Evolutionary conservation across 2,797 vertebrate species (phyloP).

Genomic region (Odontamblyopus rebecca): DNA sequence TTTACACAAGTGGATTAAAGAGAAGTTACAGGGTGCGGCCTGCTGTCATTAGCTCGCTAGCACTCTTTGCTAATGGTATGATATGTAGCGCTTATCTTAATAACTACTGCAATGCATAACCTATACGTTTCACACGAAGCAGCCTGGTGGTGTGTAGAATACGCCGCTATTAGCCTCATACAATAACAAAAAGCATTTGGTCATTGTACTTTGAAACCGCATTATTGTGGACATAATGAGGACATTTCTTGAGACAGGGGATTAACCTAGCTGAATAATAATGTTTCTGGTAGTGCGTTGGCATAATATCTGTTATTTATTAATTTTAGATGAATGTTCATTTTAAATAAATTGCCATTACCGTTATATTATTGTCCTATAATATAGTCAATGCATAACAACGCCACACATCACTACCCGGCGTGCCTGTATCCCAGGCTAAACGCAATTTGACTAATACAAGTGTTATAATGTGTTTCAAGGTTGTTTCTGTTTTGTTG

Average conservation of each 20-base stretch:
- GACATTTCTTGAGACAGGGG: conserved; percentile 29
- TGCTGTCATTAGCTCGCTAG: conserved; percentile 56
- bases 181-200: neutral
- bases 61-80: conserved; percentile 49
- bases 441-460: neutral
- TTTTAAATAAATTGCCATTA: neutral
- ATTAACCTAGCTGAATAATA: conserved; percentile 31
- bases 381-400: neutral
- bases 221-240: neutral
- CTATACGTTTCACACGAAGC: neutral
- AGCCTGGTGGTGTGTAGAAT: neutral
- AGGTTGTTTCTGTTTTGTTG: neutral
- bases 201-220: neutral
- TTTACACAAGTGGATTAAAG: conserved; percentile 16
- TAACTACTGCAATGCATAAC: conserved; percentile 21
- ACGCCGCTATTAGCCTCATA: neutral
- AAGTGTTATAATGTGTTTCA: neutral
- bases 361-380: neutral
- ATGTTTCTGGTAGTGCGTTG: neutral
- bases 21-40: conserved; percentile 65
- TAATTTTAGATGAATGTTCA: neutral
- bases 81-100: conserved; percentile 30
- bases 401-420: neutral
- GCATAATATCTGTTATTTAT: neutral
- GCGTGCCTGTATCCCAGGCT: neutral